A percentile compares a stretch with the other conserved stretches of the same genome.
Evolutionary conservation across 1,140 invertebrate genomes (phyloP).

Genomic region (Drosophila eugracilis): DNA sequence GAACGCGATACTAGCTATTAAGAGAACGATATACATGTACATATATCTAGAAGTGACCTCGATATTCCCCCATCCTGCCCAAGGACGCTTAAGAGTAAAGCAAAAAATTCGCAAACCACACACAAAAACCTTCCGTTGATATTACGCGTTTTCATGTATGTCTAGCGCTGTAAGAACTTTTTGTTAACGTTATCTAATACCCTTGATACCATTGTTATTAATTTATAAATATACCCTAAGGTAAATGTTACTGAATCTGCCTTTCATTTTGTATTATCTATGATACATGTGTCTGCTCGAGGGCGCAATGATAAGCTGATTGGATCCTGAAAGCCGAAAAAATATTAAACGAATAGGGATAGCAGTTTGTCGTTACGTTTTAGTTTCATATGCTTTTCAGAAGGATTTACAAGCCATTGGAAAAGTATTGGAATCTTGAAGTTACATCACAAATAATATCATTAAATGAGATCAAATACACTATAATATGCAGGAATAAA

Average conservation of each 20-base stretch:
- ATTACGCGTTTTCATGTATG: slow-evolving; percentile 30
- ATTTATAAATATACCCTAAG: slow-evolving; percentile 77
- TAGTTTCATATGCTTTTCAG: slow-evolving; percentile 37
- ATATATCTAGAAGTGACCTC: slow-evolving; percentile 27
- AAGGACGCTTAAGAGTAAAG: background rate
- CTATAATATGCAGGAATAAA: slow-evolving; percentile 11
- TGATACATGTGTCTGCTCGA: slow-evolving; percentile 1
- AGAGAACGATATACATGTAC: slow-evolving; percentile 3
- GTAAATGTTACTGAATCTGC: slow-evolving; percentile 45
- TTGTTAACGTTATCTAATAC: slow-evolving; percentile 31
- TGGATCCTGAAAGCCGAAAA: background rate
- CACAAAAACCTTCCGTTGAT: slow-evolving; percentile 41
- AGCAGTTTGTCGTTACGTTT: slow-evolving; percentile 18
- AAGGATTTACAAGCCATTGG: slow-evolving; percentile 43
- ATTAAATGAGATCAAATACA: slow-evolving; percentile 71
- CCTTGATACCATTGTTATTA: slow-evolving; percentile 66
- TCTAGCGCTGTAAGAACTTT: slow-evolving; percentile 19
- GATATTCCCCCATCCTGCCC: slow-evolving; percentile 47
- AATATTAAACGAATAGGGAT: background rate
- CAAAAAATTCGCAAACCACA: background rate
- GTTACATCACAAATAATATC: slow-evolving; percentile 55
- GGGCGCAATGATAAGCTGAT: slow-evolving; percentile 41
- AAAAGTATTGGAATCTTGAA: slow-evolving; percentile 18
- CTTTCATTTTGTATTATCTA: slow-evolving; percentile 27
- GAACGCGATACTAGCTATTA: slow-evolving; percentile 48